Evolutionary conservation across 1,140 invertebrate genomes (phyloP), one percentile per base, ranked within the genome.

Genomic region (Brachionus sp.): DNA sequence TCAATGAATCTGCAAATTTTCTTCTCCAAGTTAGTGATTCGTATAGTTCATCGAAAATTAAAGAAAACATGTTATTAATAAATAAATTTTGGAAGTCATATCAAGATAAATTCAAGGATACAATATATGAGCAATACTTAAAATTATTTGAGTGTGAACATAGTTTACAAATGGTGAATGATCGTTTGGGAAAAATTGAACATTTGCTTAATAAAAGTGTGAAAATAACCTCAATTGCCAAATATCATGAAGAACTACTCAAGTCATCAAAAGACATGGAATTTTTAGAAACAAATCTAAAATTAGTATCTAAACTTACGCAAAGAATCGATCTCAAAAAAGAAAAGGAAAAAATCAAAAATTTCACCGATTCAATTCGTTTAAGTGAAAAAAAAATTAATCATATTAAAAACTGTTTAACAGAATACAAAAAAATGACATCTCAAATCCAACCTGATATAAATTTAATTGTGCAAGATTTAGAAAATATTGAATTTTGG

Each of bases 51-150:
- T 66, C 50, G 3, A 25, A 66, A 57, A 66, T 80, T 16, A 57
- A 80, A 80, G 77, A 80, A n/a, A 25, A 66, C 10, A 19, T 66
- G 16, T 23, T 39, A 0, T 66, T 12, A 10, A 39, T 80, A 9
- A 80, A 80, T 44, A 80, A 80, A 13, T 19, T 42, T 12, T 80
- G 77, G 77, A 80, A 80, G 35, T 80, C 77, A 13, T 80, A 80
- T 80, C 77, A 80, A 66, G 77, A 80, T 5, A 57, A 66, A 50
- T 80, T 80, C 29, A 80, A 80, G 57, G 77, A 80, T 37, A 80
- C 77, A 10, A 44, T 25, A 9, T 80, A 62, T 42, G 77, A 80
- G n/a, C 46, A 62, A 5, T 66, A 39, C 35, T 44, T 80, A 7
- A 80, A 80, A 66, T 80, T 62, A 25, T 80, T 62, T 29, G 77